Evolutionary conservation across 2,888 invertebrate species (phyloP).

Genomic region (Limnephilus rhombicus): DNA sequence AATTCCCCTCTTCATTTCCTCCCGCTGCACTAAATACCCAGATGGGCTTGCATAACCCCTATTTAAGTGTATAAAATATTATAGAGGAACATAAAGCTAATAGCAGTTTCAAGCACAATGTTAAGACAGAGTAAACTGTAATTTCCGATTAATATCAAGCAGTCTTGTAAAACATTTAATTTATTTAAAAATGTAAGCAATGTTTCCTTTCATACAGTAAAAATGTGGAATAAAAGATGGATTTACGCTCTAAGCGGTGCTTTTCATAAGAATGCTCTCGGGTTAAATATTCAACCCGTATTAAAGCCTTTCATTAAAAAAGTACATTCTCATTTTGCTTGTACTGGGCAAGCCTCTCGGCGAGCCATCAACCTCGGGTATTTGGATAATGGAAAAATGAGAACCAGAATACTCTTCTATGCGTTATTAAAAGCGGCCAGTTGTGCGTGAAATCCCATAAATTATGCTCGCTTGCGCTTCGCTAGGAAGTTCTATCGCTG

Average conservation of each 20-base stretch:
- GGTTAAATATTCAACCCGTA: conserved; percentile 40
- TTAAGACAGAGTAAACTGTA: not conserved
- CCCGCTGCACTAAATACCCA: not conserved
- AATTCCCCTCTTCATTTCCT: not conserved
- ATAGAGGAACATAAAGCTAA: not conserved
- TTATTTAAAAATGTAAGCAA: conserved; percentile 1
- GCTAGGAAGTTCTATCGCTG: not conserved
- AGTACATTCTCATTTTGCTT: not conserved
- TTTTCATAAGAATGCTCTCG: conserved; percentile 32
- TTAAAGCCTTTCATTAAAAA: conserved; percentile 48
- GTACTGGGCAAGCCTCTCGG: not conserved
- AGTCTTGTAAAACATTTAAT: conserved; percentile 9
- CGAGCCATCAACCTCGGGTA: conserved; percentile 23
- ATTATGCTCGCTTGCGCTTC: not conserved
- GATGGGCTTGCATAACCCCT: not conserved
- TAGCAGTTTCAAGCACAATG: not conserved
- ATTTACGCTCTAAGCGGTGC: conserved; percentile 11
- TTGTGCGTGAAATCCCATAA: conserved; percentile 23
- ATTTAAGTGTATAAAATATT: not conserved
- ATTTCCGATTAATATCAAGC: not conserved
- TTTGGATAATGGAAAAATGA: conserved; percentile 33
- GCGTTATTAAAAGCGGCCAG: conserved; percentile 24
- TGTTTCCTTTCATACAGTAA: not conserved
- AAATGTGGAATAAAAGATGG: conserved; percentile 14
- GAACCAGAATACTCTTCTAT: not conserved